Conservation (phyloP, 1,140 invertebrate species). For the Reticulitermes speratus region DNA sequence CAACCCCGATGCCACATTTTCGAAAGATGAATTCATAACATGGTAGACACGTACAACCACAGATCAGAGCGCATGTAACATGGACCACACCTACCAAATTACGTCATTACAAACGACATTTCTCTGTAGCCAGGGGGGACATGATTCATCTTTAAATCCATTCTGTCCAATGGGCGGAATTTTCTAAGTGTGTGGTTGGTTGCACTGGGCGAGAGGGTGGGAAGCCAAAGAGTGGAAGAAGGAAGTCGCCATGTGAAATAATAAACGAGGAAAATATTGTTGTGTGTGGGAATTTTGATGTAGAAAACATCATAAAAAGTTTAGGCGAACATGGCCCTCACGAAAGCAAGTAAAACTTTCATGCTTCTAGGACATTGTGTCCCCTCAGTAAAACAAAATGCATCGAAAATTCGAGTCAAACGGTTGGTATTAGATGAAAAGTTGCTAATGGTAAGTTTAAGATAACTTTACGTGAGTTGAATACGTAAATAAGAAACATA, state of each 20-base stretch:
- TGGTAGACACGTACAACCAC: neutral
- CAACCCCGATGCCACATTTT: neutral
- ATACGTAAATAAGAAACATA: no score
- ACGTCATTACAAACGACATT: neutral
- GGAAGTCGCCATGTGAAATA: neutral
- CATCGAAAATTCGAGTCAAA: constrained; percentile 70
- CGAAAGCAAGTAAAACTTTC: neutral
- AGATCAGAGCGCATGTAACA: neutral
- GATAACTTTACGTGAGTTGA: no score
- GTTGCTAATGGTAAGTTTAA: constrained; percentile 61
- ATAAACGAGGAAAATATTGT: neutral
- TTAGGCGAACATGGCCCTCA: neutral
- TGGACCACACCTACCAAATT: neutral
- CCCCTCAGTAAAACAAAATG: constrained; percentile 70
- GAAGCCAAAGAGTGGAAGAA: no score
- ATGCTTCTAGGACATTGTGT: constrained; percentile 67
- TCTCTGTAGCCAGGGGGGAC: neutral
- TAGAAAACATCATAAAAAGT: no score
- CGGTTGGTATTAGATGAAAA: constrained; percentile 66
- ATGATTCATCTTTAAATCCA: neutral
- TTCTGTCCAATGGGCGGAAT: neutral
- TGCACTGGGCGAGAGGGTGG: neutral
- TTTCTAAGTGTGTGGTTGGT: neutral
- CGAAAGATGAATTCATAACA: neutral
- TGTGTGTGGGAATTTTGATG: no score